Evolutionary conservation across 1,140 invertebrate genomes (phyloP).

Genomic region (Meloidogyne exigua): DNA sequence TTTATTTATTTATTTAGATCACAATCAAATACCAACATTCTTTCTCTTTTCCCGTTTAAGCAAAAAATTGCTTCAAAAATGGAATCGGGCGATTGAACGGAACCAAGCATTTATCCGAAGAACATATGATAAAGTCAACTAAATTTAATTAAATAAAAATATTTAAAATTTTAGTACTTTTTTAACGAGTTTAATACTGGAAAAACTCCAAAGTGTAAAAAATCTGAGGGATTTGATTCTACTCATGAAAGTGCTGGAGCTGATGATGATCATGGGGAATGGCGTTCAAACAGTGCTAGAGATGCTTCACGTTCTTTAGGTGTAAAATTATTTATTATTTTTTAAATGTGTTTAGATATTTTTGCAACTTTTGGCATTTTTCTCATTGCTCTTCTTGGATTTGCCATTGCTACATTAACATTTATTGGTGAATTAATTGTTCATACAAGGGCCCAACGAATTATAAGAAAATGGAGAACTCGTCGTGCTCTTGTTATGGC

Average conservation of each 20-base stretch:
- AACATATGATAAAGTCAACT: conserved; percentile 24
- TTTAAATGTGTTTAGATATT: conserved; percentile 36
- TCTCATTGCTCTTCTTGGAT: conserved; percentile 41
- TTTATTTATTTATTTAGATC: conserved; percentile 25
- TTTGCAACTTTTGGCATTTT: conserved; percentile 45
- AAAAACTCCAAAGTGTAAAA: conserved; percentile 37
- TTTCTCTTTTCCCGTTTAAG: conserved; percentile 37
- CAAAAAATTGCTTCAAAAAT: conserved; percentile 31
- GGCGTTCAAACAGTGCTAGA: conserved; percentile 7
- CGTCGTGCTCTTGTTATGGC: conserved; percentile 25
- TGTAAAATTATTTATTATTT: neutral
- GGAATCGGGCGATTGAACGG: conserved; percentile 41
- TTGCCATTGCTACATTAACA: conserved; percentile 11
- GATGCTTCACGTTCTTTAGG: conserved; percentile 26
- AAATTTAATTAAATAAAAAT: neutral
- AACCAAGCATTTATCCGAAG: conserved; percentile 46
- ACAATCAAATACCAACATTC: conserved; percentile 41
- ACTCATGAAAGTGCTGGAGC: conserved; percentile 19
- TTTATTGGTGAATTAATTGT: conserved; percentile 36
- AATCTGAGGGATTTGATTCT: neutral
- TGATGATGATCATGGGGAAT: conserved; percentile 8
- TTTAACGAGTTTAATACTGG: conserved; percentile 30
- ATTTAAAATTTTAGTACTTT: conserved; percentile 37
- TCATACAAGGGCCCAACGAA: conserved; percentile 17
- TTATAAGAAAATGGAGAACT: conserved; percentile 28